Evolutionary conservation across 2,113 vertebrate species (phyloP), one percentile per base, ranked within the genome.

Genomic region (Epinephelus fuscoguttatus): DNA sequence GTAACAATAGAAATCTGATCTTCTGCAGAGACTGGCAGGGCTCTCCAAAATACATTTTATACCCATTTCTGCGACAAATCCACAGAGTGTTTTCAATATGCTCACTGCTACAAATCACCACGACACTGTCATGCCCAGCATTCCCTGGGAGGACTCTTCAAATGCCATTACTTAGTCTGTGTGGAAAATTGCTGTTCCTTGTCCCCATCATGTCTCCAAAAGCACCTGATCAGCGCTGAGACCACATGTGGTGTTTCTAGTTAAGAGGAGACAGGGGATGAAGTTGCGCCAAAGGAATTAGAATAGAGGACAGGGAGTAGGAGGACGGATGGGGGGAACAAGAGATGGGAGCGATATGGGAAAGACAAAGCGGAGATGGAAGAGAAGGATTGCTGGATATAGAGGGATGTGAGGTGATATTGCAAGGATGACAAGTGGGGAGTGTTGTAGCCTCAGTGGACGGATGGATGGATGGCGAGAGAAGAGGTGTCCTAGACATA

Each of bases 121-220:
- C 76, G 75, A 74, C 57, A 73, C 62, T 86, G 50, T 87, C 62
- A 86, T 86, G 82, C 73, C 80, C 59, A 73, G 56, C 69, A 56
- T 82, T 74, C 70, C 68, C 80, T 78, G 68, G 56, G 77, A 89
- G 67, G 72, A 42, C 77, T 75, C 37, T 85, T 87, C 57, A 75
- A 86, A 78, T 68, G 61, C 47, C 70, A 89, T 88, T 81, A 84
- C 63, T 77, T 70, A 70, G 55, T 84, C 80, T 91, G 81, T 86
- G 78, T 86, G 62, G 60, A 67, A 89, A 93, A 78, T 89, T 79
- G 69, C 18, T 55, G 56, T 87, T 87, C 80, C 69, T 59, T 63
- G 27, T 69, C 73, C 42, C 49, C 80, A 30, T 81, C 52, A 70
- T 69, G 60, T 85, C 59, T 87, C 62, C 61, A 75, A 63, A 92